Percentiles rank a stretch among this genome's conserved stretches.
phyloP scores from a whole-genome alignment of 2,888 invertebrate species.

The Esperia sulphurella region DNA sequence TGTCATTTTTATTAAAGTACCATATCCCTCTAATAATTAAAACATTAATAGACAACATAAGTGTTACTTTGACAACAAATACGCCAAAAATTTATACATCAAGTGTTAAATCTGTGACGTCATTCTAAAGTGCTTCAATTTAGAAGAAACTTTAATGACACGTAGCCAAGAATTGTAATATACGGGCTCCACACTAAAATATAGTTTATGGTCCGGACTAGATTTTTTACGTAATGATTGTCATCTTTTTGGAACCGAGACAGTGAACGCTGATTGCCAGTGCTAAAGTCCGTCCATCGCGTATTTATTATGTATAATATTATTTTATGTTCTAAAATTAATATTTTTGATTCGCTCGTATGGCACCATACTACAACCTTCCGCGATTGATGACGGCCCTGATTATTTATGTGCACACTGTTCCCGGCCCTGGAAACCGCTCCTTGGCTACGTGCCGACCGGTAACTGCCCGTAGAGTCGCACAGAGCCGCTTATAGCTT shows the following conservation, averaged over 20 bases:
- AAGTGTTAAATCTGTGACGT: not conserved
- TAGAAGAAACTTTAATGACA: not conserved
- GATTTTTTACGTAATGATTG: no score
- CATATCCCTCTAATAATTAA: not conserved
- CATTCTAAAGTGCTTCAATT: not conserved
- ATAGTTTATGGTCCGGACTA: not conserved
- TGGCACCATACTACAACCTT: no score
- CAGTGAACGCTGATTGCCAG: no score
- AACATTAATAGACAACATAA: not conserved
- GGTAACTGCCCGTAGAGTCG: conserved; percentile 6
- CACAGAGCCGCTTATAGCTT: conserved; percentile 50
- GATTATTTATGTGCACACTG: no score
- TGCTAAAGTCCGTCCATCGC: no score
- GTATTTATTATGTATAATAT: no score
- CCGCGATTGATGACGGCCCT: no score
- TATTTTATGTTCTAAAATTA: no score
- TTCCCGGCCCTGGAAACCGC: no score
- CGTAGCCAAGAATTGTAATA: not conserved
- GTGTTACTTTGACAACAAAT: not conserved
- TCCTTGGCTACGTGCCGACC: not conserved
- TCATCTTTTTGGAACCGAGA: no score
- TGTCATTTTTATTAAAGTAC: not conserved
- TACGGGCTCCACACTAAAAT: not conserved
- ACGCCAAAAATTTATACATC: not conserved
- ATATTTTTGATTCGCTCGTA: no score